Evolutionary conservation across 2,797 vertebrate genomes (phyloP), one percentile per base, ranked within the genome.

Genomic region (Antennarius maculatus): DNA sequence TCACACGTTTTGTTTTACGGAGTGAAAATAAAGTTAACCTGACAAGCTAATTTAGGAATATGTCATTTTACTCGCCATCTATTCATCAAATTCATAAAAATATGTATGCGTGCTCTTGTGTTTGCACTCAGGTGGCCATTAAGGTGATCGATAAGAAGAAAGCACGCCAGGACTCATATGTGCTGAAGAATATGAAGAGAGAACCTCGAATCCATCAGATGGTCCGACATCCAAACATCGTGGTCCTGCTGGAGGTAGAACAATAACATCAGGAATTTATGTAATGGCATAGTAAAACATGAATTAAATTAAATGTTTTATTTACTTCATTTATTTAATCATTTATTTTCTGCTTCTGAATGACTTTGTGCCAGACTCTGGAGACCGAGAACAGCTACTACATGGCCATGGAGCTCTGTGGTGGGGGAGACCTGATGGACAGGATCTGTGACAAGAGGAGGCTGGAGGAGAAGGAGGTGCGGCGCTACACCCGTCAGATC

Each of bases 131-230:
- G 94, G 93, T 95, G 56, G 93, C 93, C 45, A 94, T 96, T 66
- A 96, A 96, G 84, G 95, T 95, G 58, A 96, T 96, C 1, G 94
- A 95, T 84, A 96, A 96, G 90, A 96, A 94, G 86, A 96, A 95
- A 87, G 94, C 93, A 0, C 93, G 93, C 1, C 92, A 95, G 87
- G 94, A 96, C 69, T 93, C 93, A 0, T 96, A 94, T 0, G 81
- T 96, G 61, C 87, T 93, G 72, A 96, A 95, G 83, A 95, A 96
- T 80, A 95, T 94, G 92, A 95, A 95, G 81, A 84, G 91, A 5
- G 95, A 96, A 69, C 94, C 94, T 0, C 67, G 74, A 13, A 95
- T 96, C 72, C 93, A 96, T 69, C 93, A 95, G 90, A 95, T 95
- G 93, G 88, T 95, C 65, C 92, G 92, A 64, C 94, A 96, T 54